Conservation (phyloP, 2,113 vertebrate genomes). For the Mobula hypostoma region DNA sequence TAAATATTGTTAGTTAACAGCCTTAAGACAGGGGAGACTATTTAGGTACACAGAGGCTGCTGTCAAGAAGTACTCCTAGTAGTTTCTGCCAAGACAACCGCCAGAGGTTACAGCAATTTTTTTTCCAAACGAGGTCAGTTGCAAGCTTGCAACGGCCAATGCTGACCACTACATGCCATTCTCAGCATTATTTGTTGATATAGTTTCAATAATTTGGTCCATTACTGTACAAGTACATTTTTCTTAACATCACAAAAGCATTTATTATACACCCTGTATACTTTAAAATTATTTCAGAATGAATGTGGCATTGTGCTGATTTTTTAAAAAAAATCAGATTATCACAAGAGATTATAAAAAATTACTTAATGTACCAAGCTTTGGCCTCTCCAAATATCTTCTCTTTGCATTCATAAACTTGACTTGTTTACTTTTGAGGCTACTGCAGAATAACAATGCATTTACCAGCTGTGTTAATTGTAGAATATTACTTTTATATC, state of each 20-base stretch:
- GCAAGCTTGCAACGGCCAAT: too few species aligned
- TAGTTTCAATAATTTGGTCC: neutral
- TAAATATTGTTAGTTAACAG: too few species aligned
- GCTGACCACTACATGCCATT: neutral
- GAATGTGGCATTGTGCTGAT: neutral
- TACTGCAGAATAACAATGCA: neutral
- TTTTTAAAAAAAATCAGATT: too few species aligned
- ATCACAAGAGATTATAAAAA: too few species aligned
- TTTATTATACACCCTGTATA: neutral
- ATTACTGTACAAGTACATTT: neutral
- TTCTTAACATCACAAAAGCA: neutral
- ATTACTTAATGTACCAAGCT: neutral
- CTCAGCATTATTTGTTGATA: neutral
- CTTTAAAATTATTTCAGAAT: neutral
- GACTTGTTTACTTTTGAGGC: neutral
- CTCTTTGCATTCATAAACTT: too few species aligned
- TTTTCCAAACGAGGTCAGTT: too few species aligned
- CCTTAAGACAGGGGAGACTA: too few species aligned
- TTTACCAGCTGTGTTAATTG: neutral
- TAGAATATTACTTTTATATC: neutral
- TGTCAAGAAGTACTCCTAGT: too few species aligned
- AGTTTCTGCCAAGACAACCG: too few species aligned
- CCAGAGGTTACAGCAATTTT: too few species aligned
- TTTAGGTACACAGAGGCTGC: too few species aligned
- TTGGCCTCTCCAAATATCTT: too few species aligned